These are phyloP conservation scores for Arctopsyche grandis DNA, from an alignment of 1,140 invertebrate genomes.

Conservation along the genomic window DNA sequence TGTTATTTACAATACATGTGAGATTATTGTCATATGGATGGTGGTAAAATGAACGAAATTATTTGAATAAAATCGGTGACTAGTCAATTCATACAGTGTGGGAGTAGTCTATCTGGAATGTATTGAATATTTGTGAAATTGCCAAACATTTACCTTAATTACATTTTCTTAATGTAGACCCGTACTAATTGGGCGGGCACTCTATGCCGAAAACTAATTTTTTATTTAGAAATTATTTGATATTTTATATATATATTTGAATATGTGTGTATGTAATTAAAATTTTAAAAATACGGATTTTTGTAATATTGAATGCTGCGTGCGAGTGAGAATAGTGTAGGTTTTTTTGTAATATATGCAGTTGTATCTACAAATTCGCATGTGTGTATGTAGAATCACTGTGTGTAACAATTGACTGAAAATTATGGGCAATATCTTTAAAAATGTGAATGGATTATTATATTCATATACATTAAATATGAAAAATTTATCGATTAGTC, in stretches of 20 bases:
- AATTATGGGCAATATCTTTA: constrained; percentile 1
- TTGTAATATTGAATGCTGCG: constrained; percentile 4
- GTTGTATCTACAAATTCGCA: not conserved
- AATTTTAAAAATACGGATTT: not conserved
- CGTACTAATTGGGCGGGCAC: not conserved
- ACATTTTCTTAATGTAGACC: not conserved
- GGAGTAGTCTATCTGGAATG: not conserved
- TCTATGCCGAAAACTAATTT: not conserved
- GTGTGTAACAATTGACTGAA: not conserved
- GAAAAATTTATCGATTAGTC: not conserved
- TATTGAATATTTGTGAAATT: not conserved
- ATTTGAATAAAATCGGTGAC: not conserved
- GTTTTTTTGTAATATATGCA: constrained; percentile 20
- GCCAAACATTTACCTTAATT: not conserved
- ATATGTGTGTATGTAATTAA: not conserved
- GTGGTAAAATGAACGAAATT: not conserved
- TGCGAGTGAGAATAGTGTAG: constrained; percentile 15
- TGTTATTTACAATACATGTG: too few species aligned
- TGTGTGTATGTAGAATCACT: not conserved
- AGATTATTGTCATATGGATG: not conserved
- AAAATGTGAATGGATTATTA: not conserved
- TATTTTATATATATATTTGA: constrained; percentile 12
- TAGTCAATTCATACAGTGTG: not conserved
- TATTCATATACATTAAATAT: not conserved
- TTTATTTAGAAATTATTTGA: not conserved